phyloP scores from a whole-genome alignment of 2,113 vertebrate genomes.

The Riparia riparia region DNA sequence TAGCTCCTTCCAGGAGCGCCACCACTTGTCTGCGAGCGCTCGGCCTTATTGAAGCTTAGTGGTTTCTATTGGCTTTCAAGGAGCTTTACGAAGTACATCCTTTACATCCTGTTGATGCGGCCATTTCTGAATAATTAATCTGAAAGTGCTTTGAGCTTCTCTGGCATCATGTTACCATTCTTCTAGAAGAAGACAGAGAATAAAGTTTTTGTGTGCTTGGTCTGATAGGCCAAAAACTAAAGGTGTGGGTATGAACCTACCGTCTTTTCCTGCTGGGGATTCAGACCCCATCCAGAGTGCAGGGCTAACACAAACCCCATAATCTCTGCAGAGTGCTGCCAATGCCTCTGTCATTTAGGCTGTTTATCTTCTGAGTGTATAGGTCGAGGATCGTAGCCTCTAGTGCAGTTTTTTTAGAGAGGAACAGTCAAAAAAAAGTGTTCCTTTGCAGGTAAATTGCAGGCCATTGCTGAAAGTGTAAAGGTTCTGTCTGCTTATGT shows the following conservation, averaged over 20 bases:
- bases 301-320: rapidly evolving
- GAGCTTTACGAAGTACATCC: background rate
- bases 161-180: rapidly evolving
- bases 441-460: background rate
- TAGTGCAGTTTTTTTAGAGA: background rate
- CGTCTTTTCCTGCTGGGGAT: rapidly evolving
- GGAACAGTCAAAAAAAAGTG: background rate
- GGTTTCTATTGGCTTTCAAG: background rate
- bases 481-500: background rate
- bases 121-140: background rate
- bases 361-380: background rate
- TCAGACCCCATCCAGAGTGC: rapidly evolving
- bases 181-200: background rate
- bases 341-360: rapidly evolving
- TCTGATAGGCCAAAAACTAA: background rate
- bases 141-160: background rate
- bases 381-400: background rate
- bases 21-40: rapidly evolving
- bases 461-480: background rate
- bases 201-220: background rate
- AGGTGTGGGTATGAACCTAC: background rate
- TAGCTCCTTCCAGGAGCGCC: background rate
- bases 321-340: background rate
- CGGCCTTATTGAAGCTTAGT: rapidly evolving
- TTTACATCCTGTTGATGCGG: background rate